Percentiles rank a stretch among this genome's conserved stretches.
Conservation (phyloP, 2,888 invertebrate species). For the Glyphotaelius pellucidus region DNA sequence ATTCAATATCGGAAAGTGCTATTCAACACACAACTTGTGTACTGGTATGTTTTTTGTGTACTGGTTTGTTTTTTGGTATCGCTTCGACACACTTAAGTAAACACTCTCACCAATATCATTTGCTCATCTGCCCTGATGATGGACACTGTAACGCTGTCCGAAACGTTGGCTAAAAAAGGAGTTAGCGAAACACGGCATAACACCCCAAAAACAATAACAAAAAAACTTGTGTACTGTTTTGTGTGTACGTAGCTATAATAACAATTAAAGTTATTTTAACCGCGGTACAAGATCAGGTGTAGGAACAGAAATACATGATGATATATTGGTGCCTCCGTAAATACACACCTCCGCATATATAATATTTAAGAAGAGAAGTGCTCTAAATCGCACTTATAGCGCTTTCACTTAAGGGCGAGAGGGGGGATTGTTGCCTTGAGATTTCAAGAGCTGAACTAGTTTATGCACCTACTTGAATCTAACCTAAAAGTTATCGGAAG, state of each 20-base stretch:
- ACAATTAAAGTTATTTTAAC: slow-evolving; percentile 5
- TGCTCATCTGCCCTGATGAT: too few relatives aligned
- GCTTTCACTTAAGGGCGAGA: slow-evolving; percentile 38
- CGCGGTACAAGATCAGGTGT: background rate
- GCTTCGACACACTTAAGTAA: too few relatives aligned
- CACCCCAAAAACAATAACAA: too few relatives aligned
- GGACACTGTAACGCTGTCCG: too few relatives aligned
- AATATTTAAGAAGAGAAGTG: slow-evolving; percentile 31
- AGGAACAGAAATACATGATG: background rate
- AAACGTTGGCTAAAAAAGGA: too few relatives aligned
- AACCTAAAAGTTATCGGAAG: background rate
- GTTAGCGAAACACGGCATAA: too few relatives aligned
- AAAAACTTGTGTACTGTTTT: too few relatives aligned
- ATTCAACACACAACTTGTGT: background rate
- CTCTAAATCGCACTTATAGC: slow-evolving; percentile 32
- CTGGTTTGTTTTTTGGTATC: too few relatives aligned
- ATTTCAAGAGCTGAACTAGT: slow-evolving; percentile 15
- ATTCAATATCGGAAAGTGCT: background rate
- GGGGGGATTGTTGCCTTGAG: background rate
- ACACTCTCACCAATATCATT: too few relatives aligned
- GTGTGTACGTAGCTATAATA: background rate
- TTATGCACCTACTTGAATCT: background rate
- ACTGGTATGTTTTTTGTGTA: too few relatives aligned
- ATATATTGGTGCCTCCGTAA: background rate
- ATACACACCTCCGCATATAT: background rate